phyloP scores from a whole-genome alignment of 2,888 invertebrate species.

The Eugnorisma glareosa region DNA sequence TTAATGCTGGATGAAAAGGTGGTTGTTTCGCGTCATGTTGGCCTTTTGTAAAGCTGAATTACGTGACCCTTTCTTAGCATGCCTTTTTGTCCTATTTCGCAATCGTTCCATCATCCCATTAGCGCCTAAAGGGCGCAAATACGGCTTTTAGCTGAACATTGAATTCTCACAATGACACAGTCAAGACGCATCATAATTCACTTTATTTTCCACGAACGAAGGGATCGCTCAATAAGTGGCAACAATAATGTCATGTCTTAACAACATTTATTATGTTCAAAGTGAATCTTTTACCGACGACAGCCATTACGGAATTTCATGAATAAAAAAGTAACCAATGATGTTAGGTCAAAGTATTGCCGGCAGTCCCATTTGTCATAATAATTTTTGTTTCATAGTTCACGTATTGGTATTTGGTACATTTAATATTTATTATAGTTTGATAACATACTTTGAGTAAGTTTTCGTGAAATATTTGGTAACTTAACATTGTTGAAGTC shows the following conservation, averaged over 20 bases:
- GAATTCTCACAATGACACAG: conserved; percentile 13
- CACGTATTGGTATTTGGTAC: conserved; percentile 21
- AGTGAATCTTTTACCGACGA: conserved; percentile 45
- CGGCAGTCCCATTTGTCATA: conserved; percentile 28
- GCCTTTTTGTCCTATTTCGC: conserved; percentile 6
- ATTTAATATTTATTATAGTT: conserved; percentile 47
- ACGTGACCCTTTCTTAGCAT: conserved; percentile 18
- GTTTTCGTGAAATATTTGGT: conserved; percentile 27
- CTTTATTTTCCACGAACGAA: conserved; percentile 5
- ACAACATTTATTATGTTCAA: conserved; percentile 47
- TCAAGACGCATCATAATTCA: conserved; percentile 24
- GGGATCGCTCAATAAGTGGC: conserved; percentile 26
- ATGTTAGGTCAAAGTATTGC: conserved; percentile 37
- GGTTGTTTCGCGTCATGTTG: conserved; percentile 8
- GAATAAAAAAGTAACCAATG: conserved; percentile 45
- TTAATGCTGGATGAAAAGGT: conserved; percentile 2
- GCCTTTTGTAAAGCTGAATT: conserved; percentile 16
- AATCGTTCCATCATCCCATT: conserved; percentile 24
- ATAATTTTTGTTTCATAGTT: conserved; percentile 26
- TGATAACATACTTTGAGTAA: conserved; percentile 20
- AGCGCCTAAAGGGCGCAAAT: conserved; percentile 21
- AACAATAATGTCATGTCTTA: conserved; percentile 42
- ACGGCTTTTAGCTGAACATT: conserved; percentile 30
- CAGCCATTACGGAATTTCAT: conserved; percentile 32
- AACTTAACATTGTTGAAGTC: conserved; percentile 21